Evolutionary conservation across 2,888 invertebrate genomes (phyloP), one percentile per base, ranked within the genome.

Genomic region (Archips xylosteana): DNA sequence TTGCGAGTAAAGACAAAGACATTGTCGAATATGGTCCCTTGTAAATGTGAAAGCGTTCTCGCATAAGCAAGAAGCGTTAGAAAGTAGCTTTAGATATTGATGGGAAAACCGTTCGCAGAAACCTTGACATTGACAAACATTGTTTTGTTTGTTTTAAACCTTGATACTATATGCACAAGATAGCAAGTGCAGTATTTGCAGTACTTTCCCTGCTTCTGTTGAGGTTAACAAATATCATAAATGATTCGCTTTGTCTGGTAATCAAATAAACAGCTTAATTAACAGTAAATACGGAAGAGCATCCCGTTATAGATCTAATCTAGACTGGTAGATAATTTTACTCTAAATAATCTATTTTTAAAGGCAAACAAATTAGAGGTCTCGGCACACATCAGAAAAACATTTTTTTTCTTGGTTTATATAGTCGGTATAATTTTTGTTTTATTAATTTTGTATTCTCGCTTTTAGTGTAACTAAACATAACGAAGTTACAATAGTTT

Each of bases 91-190:
- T 45, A 45, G 45, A 62, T 12, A 62, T 13, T 23, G 1, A 10
- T 62, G 62, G 62, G 62, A 62, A 62, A 62, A 23, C 45, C 62
- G 10, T 45, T 6, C 42, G 4, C 32, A 12, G 45, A 45, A 12
- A 62, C 62, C 39, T 23, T 62, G 42, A 45, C 23, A 23, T 1
- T 45, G 23, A 13, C 62, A 45, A 45, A 62, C 45, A 23, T 45
- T 32, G 57, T n/a, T 5, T 6, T 63, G 45, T 63, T 34, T 32
- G 32, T 63, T 47, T 23, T 32, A n/a, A n/a, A 45, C 12, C 32
- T 34, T 13, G 13, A 47, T 15, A 42, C 32, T 61, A 36, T 61
- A 13, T 61, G 42, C 61, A 15, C 13, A 23, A 42, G 61, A 61
- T 61, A 49, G 49, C 39, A 1, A 6, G 13, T 23, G 9, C 23